phyloP scores from a whole-genome alignment of 2,888 invertebrate genomes.

The Quadroppia sp. region DNA sequence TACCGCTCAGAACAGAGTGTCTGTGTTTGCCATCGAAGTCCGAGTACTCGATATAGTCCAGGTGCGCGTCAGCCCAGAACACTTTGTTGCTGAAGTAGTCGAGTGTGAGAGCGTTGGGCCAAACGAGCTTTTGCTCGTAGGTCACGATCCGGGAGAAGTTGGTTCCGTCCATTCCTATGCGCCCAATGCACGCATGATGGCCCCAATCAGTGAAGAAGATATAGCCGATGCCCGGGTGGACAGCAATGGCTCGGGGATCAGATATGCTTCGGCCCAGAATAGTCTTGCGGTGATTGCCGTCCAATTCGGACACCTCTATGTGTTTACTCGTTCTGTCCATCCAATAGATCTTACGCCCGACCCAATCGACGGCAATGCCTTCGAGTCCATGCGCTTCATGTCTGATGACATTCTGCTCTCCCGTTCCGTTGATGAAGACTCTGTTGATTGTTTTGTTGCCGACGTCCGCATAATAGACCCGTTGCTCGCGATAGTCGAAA shows the following conservation, averaged over 20 bases:
- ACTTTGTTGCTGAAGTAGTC: conserved; percentile 93
- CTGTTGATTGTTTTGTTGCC: conserved; percentile 89
- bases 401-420: conserved; percentile 74
- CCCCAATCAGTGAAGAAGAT: conserved; percentile 93
- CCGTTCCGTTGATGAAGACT: conserved; percentile 57
- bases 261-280: conserved; percentile 73
- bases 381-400: conserved; percentile 96
- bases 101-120: conserved; percentile 96
- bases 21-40: conserved; percentile 86
- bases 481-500: conserved; percentile 76
- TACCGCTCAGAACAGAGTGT: conserved; percentile 72
- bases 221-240: conserved; percentile 84
- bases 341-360: conserved; percentile 83
- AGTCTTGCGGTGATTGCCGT: conserved; percentile 85
- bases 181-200: conserved; percentile 84
- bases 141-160: conserved; percentile 81
- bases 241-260: conserved; percentile 89
- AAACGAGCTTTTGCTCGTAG: conserved; percentile 90
- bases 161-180: conserved; percentile 94
- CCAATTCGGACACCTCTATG: conserved; percentile 87
- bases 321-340: conserved; percentile 91
- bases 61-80: conserved; percentile 97
- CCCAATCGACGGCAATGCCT: conserved; percentile 82
- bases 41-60: conserved; percentile 87
- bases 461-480: conserved; percentile 93